Percentiles rank a stretch among this genome's conserved stretches.
These are phyloP conservation scores for Siniperca undulata DNA, from an alignment of 2,797 vertebrate species.

Conservation along the genomic window DNA sequence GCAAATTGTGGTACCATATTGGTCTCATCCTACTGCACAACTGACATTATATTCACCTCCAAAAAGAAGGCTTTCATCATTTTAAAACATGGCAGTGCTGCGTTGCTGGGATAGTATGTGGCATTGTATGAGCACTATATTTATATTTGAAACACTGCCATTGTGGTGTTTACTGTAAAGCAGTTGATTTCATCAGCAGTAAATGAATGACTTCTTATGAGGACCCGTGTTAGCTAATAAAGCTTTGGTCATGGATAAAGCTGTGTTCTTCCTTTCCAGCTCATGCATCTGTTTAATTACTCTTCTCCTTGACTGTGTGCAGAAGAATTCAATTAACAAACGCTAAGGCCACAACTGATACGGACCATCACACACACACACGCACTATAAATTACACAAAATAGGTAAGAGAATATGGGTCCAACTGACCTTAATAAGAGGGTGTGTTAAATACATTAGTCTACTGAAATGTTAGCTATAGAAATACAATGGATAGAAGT, in stretches of 20 bases:
- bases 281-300: slow-evolving; percentile 51
- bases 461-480: neutral
- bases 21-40: neutral
- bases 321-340: slow-evolving; percentile 49
- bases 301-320: slow-evolving; percentile 24
- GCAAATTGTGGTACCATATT: neutral
- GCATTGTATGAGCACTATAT: neutral
- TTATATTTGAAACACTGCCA: neutral
- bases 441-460: slow-evolving; percentile 9
- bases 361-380: neutral
- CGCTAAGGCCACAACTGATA: neutral
- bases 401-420: neutral
- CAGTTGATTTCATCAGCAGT: slow-evolving; percentile 1
- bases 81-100: slow-evolving; percentile 3
- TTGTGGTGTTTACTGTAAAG: neutral
- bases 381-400: neutral
- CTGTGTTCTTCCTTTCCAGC: neutral
- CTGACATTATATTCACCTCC: slow-evolving; percentile 9
- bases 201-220: neutral
- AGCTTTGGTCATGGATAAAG: slow-evolving; percentile 4
- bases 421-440: neutral
- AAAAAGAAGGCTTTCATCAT: neutral
- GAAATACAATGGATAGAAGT: neutral
- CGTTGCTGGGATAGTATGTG: neutral
- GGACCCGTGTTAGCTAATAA: neutral